Conservation (phyloP, 2,113 vertebrate species). For the Procavia capensis region DNA sequence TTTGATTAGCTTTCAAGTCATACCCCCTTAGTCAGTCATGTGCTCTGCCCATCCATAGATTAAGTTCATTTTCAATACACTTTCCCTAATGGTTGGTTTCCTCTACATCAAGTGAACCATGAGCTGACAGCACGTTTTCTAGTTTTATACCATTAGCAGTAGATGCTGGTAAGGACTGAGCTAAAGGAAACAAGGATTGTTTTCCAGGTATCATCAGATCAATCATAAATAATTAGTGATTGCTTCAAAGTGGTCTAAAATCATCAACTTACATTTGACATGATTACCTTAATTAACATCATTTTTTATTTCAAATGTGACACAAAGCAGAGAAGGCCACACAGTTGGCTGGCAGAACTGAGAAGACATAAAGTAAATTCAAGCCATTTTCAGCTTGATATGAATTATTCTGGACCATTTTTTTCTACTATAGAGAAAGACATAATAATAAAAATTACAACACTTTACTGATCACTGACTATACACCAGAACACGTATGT, state of each 20-base stretch:
- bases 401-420: background rate
- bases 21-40: background rate
- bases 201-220: background rate
- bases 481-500: background rate
- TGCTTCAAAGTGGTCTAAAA: slow-evolving; percentile 45
- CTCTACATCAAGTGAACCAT: background rate
- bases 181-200: slow-evolving; percentile 36
- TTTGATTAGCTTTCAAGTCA: background rate
- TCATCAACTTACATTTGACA: slow-evolving; percentile 39
- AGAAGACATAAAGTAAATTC: slow-evolving; percentile 24
- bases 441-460: background rate
- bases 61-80: background rate
- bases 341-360: background rate
- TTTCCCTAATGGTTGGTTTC: background rate
- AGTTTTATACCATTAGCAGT: background rate
- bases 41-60: background rate
- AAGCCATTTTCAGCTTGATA: background rate
- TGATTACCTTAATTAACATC: slow-evolving; percentile 20
- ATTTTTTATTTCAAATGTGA: slow-evolving; percentile 50
- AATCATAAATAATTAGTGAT: slow-evolving; percentile 37
- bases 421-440: background rate
- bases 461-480: background rate
- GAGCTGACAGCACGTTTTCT: background rate
- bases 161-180: slow-evolving; percentile 2
- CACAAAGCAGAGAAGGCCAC: background rate